Base-by-base conservation (phyloP, 2,113 vertebrate species). In the Sula dactylatra region DNA sequence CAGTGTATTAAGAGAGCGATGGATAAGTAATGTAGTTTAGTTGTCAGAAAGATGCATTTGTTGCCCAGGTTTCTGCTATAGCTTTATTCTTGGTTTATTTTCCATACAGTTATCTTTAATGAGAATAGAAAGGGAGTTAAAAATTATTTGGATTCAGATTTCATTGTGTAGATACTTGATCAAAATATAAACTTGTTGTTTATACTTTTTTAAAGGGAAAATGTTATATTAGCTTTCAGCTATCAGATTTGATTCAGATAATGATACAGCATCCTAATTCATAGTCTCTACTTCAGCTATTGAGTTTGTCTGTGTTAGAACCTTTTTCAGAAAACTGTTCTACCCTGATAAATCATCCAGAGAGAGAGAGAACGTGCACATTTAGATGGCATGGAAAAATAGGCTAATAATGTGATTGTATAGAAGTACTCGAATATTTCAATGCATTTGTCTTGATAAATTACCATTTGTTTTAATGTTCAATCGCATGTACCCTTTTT, bases 181-280 rank as follows among this genome's bases (percentile, higher is more conserved):
- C 91, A 95, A 96, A 94, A 94, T 87, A 72, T 69, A 91, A 95
- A 96, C 78, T 58, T 3, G 2, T 66, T 94, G 78, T 93, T 95
- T 79, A 70, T 90, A 40, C 77, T 77, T 66, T 76, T 62, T 78
- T 83, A 73, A 90, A 82, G 55, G 67, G 62, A 77, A 85, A 94
- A 95, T 40, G 87, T 84, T 70, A 0, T 85, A 91, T 90, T 93
- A 72, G 93, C 91, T 91, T 80, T 90, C 91, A 94, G 89, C 78
- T 54, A 84, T 97, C 92, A 64, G 69, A 92, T 93, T 69, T 94
- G 89, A 94, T 96, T 93, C 88, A 88, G 89, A 80, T 95, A 85
- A 92, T 78, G 91, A 93, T 86, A 85, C 78, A 77, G 79, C 89
- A 89, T 91, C 89, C 89, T 95, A 88, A 81, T 95, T 93, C 96